These are phyloP conservation scores for Sinodicranocentrus sp. DNA, from an alignment of 2,888 invertebrate species.

Conservation along the genomic window DNA sequence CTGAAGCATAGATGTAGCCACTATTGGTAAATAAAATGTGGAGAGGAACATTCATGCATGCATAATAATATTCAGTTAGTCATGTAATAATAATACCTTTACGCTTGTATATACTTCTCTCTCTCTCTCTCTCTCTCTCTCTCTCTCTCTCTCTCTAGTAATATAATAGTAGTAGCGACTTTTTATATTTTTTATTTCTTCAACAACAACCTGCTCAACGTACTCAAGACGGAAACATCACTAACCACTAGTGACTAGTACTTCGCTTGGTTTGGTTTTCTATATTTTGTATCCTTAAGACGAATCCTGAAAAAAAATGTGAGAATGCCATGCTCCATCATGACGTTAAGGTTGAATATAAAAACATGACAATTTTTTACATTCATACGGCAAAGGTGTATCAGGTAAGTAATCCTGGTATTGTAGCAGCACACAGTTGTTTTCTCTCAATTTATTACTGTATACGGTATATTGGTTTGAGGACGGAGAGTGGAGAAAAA, in stretches of 20 bases:
- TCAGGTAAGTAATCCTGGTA: constrained; percentile 39
- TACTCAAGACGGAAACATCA: too few relatives aligned
- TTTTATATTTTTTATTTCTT: too few relatives aligned
- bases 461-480: constrained; percentile 32
- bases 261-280: neutral
- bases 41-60: constrained; percentile 1
- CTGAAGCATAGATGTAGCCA: neutral
- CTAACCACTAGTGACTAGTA: neutral
- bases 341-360: neutral
- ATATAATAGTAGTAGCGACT: too few relatives aligned
- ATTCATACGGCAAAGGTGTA: constrained; percentile 40
- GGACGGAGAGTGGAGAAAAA: constrained; percentile 29
- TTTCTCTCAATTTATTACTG: constrained; percentile 26
- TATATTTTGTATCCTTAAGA: neutral
- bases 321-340: constrained; percentile 27
- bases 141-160: too few relatives aligned
- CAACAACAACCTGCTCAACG: too few relatives aligned
- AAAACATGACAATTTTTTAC: constrained; percentile 56
- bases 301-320: neutral
- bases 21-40: neutral
- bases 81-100: too few relatives aligned
- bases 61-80: neutral
- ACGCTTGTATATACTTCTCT: too few relatives aligned
- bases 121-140: too few relatives aligned
- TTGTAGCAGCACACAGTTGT: constrained; percentile 48